Conservation (phyloP, 1,140 invertebrate genomes). For the Lasioglossum baleicum region DNA sequence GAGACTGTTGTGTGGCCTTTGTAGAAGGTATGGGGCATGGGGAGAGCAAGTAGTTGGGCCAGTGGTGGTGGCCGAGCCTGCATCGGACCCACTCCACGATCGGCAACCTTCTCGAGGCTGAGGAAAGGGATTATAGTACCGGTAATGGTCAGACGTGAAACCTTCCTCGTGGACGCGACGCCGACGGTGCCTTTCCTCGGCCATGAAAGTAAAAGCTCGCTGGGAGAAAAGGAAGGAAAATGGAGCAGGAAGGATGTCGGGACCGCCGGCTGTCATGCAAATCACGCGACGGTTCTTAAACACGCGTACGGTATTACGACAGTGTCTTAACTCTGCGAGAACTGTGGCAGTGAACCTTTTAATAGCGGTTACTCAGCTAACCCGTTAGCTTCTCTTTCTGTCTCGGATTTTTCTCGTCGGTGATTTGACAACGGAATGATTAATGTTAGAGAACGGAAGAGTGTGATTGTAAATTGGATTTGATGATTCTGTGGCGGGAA, state of each 20-base stretch:
- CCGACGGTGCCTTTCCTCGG: conserved; percentile 54
- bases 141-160: conserved; percentile 48
- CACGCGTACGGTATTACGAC: not conserved
- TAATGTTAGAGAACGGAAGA: no score
- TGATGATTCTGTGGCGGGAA: no score
- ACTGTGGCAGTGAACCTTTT: no score
- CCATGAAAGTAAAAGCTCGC: conserved; percentile 50
- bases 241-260: conserved; percentile 33
- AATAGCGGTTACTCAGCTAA: no score
- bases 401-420: no score
- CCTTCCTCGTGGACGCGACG: conserved; percentile 47
- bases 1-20: no score
- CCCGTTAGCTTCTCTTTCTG: no score
- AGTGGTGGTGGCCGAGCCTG: not conserved
- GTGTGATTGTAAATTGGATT: no score
- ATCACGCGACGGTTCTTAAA: not conserved
- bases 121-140: conserved; percentile 46
- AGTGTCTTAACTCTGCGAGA: no score
- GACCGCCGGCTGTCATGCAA: not conserved
- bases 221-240: conserved; percentile 29
- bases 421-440: no score
- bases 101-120: conserved; percentile 48
- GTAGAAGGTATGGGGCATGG: no score
- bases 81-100: not conserved
- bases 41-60: not conserved